phyloP scores from a whole-genome alignment of 2,113 vertebrate genomes.

The Rynchops niger region DNA sequence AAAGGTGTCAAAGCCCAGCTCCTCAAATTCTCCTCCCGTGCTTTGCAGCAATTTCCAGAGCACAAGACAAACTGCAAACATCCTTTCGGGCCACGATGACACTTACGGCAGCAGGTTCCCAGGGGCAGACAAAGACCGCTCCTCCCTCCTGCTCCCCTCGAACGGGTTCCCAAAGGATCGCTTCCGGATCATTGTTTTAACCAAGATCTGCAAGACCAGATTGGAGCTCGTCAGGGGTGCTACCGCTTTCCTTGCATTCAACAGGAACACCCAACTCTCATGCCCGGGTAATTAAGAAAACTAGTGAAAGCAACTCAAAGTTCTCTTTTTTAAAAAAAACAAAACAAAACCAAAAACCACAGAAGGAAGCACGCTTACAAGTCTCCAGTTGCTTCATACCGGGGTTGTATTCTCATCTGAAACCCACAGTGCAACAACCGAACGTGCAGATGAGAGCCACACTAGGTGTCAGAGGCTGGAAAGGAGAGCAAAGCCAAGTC shows the following conservation, averaged over 20 bases:
- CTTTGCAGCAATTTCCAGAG: background rate
- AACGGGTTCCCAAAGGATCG: constrained; percentile 97
- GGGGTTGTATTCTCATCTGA: background rate
- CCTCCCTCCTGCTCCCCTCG: constrained; percentile 88
- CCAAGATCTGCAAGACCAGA: constrained; percentile 84
- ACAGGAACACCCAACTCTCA: background rate
- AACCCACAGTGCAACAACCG: background rate
- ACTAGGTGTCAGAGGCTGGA: background rate
- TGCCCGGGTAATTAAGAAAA: background rate
- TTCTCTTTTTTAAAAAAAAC: background rate
- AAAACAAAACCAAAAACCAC: background rate
- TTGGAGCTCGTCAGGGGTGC: background rate
- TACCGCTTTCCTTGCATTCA: background rate
- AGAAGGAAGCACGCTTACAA: background rate
- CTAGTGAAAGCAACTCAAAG: background rate
- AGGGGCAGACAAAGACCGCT: constrained; percentile 77
- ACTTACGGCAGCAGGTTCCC: constrained; percentile 87
- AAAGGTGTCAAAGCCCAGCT: background rate
- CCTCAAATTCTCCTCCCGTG: background rate
- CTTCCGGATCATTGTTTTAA: constrained; percentile 97
- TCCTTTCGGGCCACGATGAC: accelerated
- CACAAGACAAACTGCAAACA: background rate
- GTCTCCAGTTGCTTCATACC: background rate
- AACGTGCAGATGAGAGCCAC: background rate
- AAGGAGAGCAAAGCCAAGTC: background rate